Percentiles rank a stretch among this genome's conserved stretches.
Evolutionary conservation across 92 coral and sea anemone genomes (phyloP).

Genomic region (Paramuricea clavata): DNA sequence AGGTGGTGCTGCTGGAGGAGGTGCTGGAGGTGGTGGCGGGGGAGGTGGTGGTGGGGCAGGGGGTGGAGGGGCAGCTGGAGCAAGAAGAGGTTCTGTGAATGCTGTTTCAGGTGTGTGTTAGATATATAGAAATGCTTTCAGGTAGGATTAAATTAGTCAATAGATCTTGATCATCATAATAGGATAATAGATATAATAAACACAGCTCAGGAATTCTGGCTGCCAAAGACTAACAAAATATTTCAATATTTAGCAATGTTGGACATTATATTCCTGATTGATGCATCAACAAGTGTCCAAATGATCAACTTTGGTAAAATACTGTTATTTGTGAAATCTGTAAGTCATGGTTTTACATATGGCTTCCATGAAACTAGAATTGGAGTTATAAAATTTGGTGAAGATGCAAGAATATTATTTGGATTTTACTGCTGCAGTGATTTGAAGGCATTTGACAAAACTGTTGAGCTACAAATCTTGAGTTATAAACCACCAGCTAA

Average conservation of each 20-base stretch:
- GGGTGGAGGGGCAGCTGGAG: constrained; percentile 58
- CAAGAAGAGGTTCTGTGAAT: constrained; percentile 2
- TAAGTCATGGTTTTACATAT: constrained; percentile 20
- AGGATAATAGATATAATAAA: too few relatives aligned
- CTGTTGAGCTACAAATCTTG: constrained; percentile 3
- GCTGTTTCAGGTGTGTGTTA: constrained; percentile 41
- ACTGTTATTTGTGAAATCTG: constrained; percentile 11
- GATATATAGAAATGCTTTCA: too few relatives aligned
- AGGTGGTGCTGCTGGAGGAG: neutral
- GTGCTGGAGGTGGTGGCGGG: constrained; percentile 28
- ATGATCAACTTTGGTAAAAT: constrained; percentile 28
- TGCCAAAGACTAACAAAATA: neutral
- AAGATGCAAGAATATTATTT: constrained; percentile 36
- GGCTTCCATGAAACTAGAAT: constrained; percentile 37
- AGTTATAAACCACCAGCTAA: constrained; percentile 22
- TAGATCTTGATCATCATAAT: neutral
- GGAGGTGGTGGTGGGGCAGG: constrained; percentile 55
- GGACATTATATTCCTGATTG: constrained; percentile 36
- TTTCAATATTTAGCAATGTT: constrained; percentile 22
- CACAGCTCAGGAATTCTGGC: neutral
- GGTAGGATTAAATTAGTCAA: too few relatives aligned
- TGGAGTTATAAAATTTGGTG: constrained; percentile 33
- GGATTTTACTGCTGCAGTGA: constrained; percentile 36
- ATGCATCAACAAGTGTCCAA: constrained; percentile 27
- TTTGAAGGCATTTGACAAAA: constrained; percentile 13